These are phyloP conservation scores for Megalops atlanticus DNA, from an alignment of 2,113 vertebrate genomes.

Conservation along the genomic window DNA sequence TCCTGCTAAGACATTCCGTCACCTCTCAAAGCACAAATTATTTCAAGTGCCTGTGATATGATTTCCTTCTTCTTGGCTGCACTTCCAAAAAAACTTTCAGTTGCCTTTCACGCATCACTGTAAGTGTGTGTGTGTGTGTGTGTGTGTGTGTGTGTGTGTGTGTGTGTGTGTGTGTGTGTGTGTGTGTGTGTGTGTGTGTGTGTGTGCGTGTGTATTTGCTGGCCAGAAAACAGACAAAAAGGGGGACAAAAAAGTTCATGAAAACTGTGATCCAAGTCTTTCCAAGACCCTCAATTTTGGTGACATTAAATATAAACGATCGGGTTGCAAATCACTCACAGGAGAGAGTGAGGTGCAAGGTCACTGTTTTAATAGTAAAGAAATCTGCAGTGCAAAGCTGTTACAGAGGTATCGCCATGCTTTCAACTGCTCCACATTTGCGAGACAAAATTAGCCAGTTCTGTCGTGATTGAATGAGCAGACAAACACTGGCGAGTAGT, in stretches of 20 bases:
- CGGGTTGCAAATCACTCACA: too few species aligned
- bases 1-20: slow-evolving; percentile 14
- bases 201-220: background rate
- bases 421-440: too few species aligned
- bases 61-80: slow-evolving; percentile 18
- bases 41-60: background rate
- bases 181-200: slow-evolving; percentile 1
- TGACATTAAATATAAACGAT: too few species aligned
- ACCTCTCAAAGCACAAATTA: slow-evolving; percentile 21
- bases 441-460: too few species aligned
- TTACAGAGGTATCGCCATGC: too few species aligned
- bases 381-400: too few species aligned
- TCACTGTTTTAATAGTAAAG: too few species aligned
- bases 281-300: too few species aligned
- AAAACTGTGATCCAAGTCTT: background rate
- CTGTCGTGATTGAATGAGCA: too few species aligned
- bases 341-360: too few species aligned
- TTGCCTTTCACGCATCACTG: background rate
- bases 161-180: background rate
- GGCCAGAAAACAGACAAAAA: slow-evolving; percentile 1
- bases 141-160: background rate
- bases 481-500: too few species aligned
- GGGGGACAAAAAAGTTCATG: background rate
- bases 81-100: background rate
- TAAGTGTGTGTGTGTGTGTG: background rate